Evolutionary conservation across 2,888 invertebrate species (phyloP), one percentile per base, ranked within the genome.

Genomic region (Aquatica leii): DNA sequence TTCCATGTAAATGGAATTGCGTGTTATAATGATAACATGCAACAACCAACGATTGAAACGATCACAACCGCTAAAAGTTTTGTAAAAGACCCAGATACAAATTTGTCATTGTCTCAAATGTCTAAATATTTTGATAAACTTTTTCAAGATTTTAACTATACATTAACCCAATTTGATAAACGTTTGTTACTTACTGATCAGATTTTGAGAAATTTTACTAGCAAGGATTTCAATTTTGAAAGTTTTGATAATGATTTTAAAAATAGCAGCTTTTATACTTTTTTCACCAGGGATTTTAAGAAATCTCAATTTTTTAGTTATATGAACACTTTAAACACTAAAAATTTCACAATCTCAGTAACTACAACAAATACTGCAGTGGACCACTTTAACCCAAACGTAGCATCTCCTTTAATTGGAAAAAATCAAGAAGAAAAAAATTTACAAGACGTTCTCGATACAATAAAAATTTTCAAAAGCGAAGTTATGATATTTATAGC

Each of bases 221-320:
- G n/a, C 40, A 40, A 12, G 14, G 2, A n/a, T 43, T 43, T 6
- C 43, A 12, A 43, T 12, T 15, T 43, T 43, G 43, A 43, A 43
- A n/a, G 8, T 17, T 43, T 43, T 8, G 43, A 43, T 12, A 17
- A 12, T 1, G 8, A 14, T 14, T 43, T 43, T 17, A 15, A 12
- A 43, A 43, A 43, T 43, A 43, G 2, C 43, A 43, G 43, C 14
- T 43, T 43, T 43, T 43, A 43, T 12, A 43, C 6, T 8, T 43
- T 43, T 12, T 43, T 43, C 8, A 43, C 43, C 12, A 43, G 2
- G 2, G 43, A 43, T 6, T 43, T 43, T 43, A 43, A 43, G 8
- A 14, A 43, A 12, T 15, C 43, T 3, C 12, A 43, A 15, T 43
- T 43, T 12, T 12, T 43, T 17, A 14, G 1, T 12, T 17, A 43